Base-by-base conservation (phyloP, 2,888 invertebrate genomes). In the Lordiphosa fenestrarum region DNA sequence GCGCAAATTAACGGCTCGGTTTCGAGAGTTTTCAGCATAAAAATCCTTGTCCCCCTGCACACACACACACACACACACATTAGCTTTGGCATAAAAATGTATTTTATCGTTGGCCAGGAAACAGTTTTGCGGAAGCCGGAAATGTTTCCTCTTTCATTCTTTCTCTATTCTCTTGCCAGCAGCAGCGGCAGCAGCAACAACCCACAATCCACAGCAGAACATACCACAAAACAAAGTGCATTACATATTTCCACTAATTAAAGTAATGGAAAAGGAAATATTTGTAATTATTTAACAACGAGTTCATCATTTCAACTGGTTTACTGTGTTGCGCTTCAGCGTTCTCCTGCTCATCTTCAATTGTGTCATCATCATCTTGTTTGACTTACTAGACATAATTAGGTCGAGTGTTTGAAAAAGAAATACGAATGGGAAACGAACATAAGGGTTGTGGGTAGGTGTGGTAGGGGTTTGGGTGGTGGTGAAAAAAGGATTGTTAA, bases 61-160 rank as follows among this genome's bases (percentile, higher is more conserved):
- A 23, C 49, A 41, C 52, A 47, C 49, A 41, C 52, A 47, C 49
- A 35, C 48, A 63, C 21, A 57, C 55, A 64, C 68, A 83, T 63
- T 69, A 70, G 72, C 69, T 83, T 83, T 66, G 78, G 72, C 58
- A 74, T 70, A 74, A 74, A 80, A 78, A 84, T 74, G 72, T 84
- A 84, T 82, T 80, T 80, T 84, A 80, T 80, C 83, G 80, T 84
- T 78, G 83, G 80, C 71, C 80, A 80, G 80, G 80, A 80, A 80
- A 80, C 80, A 82, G 80, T 75, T 80, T 84, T 74, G 67, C 83
- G 83, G 85, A 78, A 84, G 67, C 71, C 85, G 80, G 80, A 80
- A 80, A 84, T 84, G 80, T 80, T 84, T 62, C 82, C 69, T 70
- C 80, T 78, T 82, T 74, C 74, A 64, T 52, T 77, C 53, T 44